Percentiles rank a stretch among this genome's conserved stretches.
These are phyloP conservation scores for Ophion ventricosus DNA, from an alignment of 2,888 invertebrate genomes.

Conservation along the genomic window DNA sequence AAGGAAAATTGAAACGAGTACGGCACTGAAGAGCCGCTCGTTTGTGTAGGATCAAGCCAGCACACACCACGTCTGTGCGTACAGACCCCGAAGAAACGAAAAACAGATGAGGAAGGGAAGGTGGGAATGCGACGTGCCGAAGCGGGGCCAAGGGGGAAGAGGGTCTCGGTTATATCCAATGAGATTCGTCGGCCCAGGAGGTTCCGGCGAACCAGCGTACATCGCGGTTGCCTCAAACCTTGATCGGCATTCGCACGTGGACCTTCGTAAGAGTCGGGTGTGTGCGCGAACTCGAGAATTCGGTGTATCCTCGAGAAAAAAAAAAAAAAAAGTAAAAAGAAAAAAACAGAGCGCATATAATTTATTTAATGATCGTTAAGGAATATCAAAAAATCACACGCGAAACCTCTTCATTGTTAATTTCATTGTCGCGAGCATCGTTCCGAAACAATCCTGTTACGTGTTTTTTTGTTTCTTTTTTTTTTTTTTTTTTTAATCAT, in stretches of 20 bases:
- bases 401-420: slow-evolving; percentile 35
- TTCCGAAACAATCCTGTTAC: slow-evolving; percentile 67
- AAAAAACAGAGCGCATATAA: slow-evolving; percentile 19
- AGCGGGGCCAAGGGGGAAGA: slow-evolving; percentile 41
- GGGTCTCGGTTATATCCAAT: slow-evolving; percentile 74
- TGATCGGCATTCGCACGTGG: slow-evolving; percentile 82
- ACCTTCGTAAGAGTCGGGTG: slow-evolving; percentile 77
- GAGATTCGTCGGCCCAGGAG: slow-evolving; percentile 73
- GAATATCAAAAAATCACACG: slow-evolving; percentile 36
- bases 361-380: slow-evolving; percentile 12
- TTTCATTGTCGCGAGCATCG: slow-evolving; percentile 51
- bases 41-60: slow-evolving; percentile 44
- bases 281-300: slow-evolving; percentile 68
- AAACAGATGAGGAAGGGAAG: slow-evolving; percentile 38
- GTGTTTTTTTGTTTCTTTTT: slow-evolving; percentile 54
- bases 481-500: background rate
- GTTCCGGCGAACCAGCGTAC: slow-evolving; percentile 72
- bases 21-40: slow-evolving; percentile 54
- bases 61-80: slow-evolving; percentile 1
- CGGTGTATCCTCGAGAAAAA: slow-evolving; percentile 29
- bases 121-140: slow-evolving; percentile 28
- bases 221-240: slow-evolving; percentile 69
- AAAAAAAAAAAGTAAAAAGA: slow-evolving; percentile 22
- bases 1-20: slow-evolving; percentile 36
- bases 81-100: slow-evolving; percentile 26